These are phyloP conservation scores for Drosophila punjabiensis DNA, from an alignment of 1,140 invertebrate species.

Conservation along the genomic window DNA sequence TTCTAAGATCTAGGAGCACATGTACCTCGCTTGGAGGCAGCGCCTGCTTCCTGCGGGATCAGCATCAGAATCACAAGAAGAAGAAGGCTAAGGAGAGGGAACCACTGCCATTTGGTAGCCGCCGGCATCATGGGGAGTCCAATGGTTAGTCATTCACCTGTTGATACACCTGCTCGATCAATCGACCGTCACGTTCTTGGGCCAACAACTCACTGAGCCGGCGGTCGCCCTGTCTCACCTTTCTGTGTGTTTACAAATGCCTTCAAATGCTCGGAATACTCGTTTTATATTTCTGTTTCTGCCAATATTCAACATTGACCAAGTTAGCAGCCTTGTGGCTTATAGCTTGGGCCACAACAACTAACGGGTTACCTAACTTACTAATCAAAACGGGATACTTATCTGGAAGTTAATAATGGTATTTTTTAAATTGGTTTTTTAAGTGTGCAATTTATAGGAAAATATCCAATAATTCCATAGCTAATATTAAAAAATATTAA, in stretches of 20 bases:
- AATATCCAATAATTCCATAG: too few relatives aligned
- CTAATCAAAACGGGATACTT: background rate
- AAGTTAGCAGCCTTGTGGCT: slow-evolving; percentile 55
- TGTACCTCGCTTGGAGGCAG: slow-evolving; percentile 69
- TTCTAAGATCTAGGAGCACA: background rate
- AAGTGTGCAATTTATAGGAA: background rate
- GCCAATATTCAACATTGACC: slow-evolving; percentile 78
- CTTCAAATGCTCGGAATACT: slow-evolving; percentile 55
- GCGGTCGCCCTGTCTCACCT: background rate
- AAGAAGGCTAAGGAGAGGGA: slow-evolving; percentile 21
- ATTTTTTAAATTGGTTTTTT: background rate
- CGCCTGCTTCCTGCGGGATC: slow-evolving; percentile 6
- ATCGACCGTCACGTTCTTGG: slow-evolving; percentile 65
- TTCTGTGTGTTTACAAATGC: slow-evolving; percentile 59
- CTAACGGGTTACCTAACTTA: slow-evolving; percentile 24
- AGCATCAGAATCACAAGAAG: slow-evolving; percentile 22
- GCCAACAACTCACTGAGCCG: slow-evolving; percentile 59
- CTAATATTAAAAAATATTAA: too few relatives aligned
- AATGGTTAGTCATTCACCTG: slow-evolving; percentile 7
- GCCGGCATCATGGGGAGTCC: slow-evolving; percentile 42
- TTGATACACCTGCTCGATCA: background rate
- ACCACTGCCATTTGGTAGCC: slow-evolving; percentile 35
- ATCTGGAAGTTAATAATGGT: background rate
- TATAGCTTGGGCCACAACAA: slow-evolving; percentile 7
- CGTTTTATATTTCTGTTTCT: slow-evolving; percentile 37